Conservation (phyloP, 92 coral and sea anemone species). For the Meandrina meandrites region DNA sequence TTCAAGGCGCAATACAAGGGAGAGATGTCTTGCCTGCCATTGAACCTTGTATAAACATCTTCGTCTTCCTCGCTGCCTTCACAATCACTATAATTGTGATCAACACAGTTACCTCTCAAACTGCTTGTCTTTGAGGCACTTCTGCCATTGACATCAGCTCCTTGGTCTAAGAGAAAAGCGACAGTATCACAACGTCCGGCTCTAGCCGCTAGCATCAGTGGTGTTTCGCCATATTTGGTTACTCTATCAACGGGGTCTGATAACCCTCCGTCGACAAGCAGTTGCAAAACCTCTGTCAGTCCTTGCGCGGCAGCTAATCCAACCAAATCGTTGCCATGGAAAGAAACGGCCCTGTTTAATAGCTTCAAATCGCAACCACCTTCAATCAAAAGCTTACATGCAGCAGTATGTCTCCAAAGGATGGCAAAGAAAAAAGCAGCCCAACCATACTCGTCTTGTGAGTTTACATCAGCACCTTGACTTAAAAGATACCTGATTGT, state of each 20-base stretch:
- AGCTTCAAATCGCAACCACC: constrained; percentile 14
- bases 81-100: neutral
- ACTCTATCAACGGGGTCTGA: neutral
- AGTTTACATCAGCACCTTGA: constrained; percentile 29
- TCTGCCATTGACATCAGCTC: constrained; percentile 22
- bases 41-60: neutral
- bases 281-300: neutral
- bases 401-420: neutral
- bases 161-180: constrained; percentile 19
- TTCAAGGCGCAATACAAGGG: constrained; percentile 9
- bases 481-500: constrained; percentile 11
- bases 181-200: constrained; percentile 20
- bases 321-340: neutral
- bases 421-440: constrained; percentile 3
- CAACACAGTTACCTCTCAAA: neutral
- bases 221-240: neutral
- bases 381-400: constrained; percentile 19
- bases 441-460: constrained; percentile 14
- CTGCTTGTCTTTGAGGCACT: neutral
- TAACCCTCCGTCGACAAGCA: neutral
- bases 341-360: neutral
- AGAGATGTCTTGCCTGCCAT: neutral
- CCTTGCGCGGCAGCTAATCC: neutral
- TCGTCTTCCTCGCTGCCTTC: neutral
- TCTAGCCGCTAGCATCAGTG: constrained; percentile 20